Base-by-base conservation (phyloP, 2,113 vertebrate species). In the Athene cunicularia region DNA sequence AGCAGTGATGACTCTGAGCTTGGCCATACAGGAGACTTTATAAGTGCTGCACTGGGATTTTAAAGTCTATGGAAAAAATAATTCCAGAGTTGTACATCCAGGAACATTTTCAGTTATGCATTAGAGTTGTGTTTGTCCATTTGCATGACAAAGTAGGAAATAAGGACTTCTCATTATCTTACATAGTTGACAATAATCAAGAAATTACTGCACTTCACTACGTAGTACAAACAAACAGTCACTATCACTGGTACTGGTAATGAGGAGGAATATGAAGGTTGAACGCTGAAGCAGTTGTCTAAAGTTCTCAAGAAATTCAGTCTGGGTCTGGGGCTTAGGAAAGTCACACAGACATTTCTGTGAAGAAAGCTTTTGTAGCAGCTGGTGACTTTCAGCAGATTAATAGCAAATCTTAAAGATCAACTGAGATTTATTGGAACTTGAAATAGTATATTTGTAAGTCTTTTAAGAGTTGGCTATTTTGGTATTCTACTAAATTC, bases 1-100 rank as follows among this genome's bases (percentile, higher is more conserved):
- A 90, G 67, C 49, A 92, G 45, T 14, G 59, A 93, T 28, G 18
- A 77, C 50, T 72, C 71, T 88, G 45, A 88, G n/a, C 45, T 77
- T 92, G 80, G 82, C 63, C 73, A 45, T 45, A 75, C 9, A 68
- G 52, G 39, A 93, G 62, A 72, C 23, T 50, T 52, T 11, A 2
- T 74, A 80, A 88, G 22, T 83, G 59, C 30, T 90, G 55, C 45
- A 41, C 67, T 88, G 86, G 80, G 94, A 86, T 90, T 96, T 88
- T 76, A 86, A 80, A 19, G 24, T 63, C 35, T 76, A n/a, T 60
- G 50, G 76, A 76, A 95, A 83, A 87, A 86, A 43, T 49, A 66
- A 86, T 53, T 80, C 35, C 35, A 73, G 67, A 90, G 17, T 12
- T 45, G 20, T 88, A 88, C 41, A 66, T 86, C 58, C 88, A 95